Percentiles rank a stretch among this genome's conserved stretches.
Conservation (phyloP, 2,113 vertebrate species). For the Lophura nycthemera region DNA sequence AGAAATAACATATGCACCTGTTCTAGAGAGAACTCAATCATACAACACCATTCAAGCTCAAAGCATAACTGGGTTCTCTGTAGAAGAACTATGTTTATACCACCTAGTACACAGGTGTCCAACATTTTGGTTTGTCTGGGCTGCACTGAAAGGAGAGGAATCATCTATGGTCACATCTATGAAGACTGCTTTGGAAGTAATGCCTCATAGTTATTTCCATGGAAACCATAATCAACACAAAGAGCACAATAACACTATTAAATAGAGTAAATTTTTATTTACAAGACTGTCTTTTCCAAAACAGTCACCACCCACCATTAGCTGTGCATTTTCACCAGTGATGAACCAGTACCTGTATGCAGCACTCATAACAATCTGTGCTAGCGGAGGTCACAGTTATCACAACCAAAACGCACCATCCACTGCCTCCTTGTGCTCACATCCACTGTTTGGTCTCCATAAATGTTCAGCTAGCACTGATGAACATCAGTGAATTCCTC, state of each 20-base stretch:
- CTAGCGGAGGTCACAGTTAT: neutral
- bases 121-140: no score
- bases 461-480: neutral
- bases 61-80: neutral
- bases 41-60: neutral
- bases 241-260: neutral
- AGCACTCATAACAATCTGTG: neutral
- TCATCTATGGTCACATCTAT: no score
- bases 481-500: neutral
- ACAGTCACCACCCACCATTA: neutral
- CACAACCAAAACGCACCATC: neutral
- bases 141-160: no score
- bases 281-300: neutral
- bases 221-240: no score
- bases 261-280: neutral
- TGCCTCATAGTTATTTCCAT: neutral
- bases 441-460: neutral
- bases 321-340: neutral
- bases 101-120: neutral
- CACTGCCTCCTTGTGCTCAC: neutral
- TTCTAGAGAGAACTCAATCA: neutral
- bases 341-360: neutral
- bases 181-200: neutral
- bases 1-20: neutral
- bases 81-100: neutral